phyloP scores from a whole-genome alignment of 2,888 invertebrate genomes.

The Congeria kusceri region DNA sequence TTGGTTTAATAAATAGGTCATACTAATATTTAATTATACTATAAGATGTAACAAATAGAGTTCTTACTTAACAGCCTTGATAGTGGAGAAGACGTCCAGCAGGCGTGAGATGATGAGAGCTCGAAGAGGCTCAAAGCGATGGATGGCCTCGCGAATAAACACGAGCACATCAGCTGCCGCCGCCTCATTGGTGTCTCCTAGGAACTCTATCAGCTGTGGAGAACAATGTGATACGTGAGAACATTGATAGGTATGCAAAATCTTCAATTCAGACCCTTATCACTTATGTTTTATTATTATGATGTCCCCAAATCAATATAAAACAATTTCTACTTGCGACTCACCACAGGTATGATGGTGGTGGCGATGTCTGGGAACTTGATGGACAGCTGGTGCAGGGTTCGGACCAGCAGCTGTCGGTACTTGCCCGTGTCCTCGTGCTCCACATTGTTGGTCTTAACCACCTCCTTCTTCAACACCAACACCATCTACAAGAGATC shows the following conservation, averaged over 20 bases:
- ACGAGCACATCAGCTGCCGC: conserved; percentile 97
- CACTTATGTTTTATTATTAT: too few relatives aligned
- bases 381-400: conserved; percentile 96
- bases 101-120: conserved; percentile 91
- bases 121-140: conserved; percentile 92
- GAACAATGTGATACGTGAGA: too few relatives aligned
- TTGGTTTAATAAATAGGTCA: too few relatives aligned
- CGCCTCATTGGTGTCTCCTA: conserved; percentile 87
- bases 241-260: too few relatives aligned
- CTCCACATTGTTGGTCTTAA: conserved; percentile 94
- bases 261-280: too few relatives aligned
- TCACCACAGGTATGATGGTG: conserved; percentile 94
- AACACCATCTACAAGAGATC: conserved; percentile 95
- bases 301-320: too few relatives aligned
- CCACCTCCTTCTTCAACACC: conserved; percentile 96
- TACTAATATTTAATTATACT: too few relatives aligned
- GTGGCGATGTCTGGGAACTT: conserved; percentile 96
- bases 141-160: conserved; percentile 98
- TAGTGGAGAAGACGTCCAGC: conserved; percentile 93
- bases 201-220: conserved; percentile 92
- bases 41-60: not conserved
- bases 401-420: conserved; percentile 96
- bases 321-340: too few relatives aligned
- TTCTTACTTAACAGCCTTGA: conserved; percentile 92
- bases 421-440: conserved; percentile 98